phyloP scores from a whole-genome alignment of 30 jellyfish, hydroid and myxozoan genomes.

The Pelagia noctiluca region DNA sequence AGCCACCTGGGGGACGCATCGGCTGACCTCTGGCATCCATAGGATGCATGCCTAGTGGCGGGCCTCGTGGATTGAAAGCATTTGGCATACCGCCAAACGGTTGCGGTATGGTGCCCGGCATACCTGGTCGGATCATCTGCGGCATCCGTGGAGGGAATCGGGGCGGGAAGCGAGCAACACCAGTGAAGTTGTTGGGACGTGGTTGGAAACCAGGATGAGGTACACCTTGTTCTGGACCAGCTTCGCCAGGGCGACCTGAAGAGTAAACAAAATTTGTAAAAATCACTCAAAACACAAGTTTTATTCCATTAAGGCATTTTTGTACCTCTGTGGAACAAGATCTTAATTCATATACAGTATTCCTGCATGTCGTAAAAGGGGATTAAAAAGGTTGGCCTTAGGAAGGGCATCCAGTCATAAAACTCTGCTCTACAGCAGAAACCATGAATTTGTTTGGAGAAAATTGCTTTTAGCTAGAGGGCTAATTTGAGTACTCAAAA shows the following conservation, averaged over 20 bases:
- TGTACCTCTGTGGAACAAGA: too few relatives aligned
- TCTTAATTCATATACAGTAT: too few relatives aligned
- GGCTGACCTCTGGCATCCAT: constrained; percentile 35
- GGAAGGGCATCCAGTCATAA: too few relatives aligned
- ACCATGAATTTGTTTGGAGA: too few relatives aligned
- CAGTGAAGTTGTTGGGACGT: constrained; percentile 31
- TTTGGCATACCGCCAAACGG: constrained; percentile 54
- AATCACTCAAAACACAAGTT: too few relatives aligned
- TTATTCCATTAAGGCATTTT: too few relatives aligned
- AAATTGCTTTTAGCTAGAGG: too few relatives aligned
- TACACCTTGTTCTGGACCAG: constrained; percentile 41
- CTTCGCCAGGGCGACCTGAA: constrained; percentile 45
- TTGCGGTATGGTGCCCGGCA: constrained; percentile 61
- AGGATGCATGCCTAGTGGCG: constrained; percentile 54
- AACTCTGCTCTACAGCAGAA: too few relatives aligned
- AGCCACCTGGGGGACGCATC: constrained; percentile 76
- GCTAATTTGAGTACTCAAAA: too few relatives aligned
- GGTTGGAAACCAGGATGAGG: constrained; percentile 39
- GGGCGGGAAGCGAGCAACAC: constrained; percentile 50
- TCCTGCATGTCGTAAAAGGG: too few relatives aligned
- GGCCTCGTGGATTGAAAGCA: constrained; percentile 67
- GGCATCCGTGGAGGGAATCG: constrained; percentile 75
- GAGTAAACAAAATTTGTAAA: not conserved
- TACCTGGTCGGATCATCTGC: constrained; percentile 51
- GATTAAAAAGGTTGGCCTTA: too few relatives aligned